phyloP scores from a whole-genome alignment of 1,140 invertebrate species.

The Idris sp. region DNA sequence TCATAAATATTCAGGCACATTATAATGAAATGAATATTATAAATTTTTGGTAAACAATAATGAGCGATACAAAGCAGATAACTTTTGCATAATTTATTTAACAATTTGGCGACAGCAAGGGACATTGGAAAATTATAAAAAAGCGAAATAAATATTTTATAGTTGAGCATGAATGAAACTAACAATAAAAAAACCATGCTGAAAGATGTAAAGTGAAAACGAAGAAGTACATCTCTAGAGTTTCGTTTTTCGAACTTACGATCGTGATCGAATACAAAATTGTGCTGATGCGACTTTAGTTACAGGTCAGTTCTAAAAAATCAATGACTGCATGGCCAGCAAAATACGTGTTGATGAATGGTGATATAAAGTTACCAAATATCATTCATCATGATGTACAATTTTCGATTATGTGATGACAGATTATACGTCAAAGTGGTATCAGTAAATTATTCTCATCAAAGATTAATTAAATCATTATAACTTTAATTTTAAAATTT shows the following conservation, averaged over 20 bases:
- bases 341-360: constrained; percentile 62
- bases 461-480: too few species aligned
- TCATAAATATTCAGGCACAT: too few species aligned
- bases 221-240: constrained; percentile 25
- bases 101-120: constrained; percentile 7
- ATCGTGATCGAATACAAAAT: constrained; percentile 42
- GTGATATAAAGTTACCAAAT: constrained; percentile 55
- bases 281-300: constrained; percentile 55
- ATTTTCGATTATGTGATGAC: constrained; percentile 58
- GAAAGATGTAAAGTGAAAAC: constrained; percentile 20
- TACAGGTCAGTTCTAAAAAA: constrained; percentile 35
- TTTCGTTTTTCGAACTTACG: constrained; percentile 28
- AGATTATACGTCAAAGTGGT: constrained; percentile 28
- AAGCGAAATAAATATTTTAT: constrained; percentile 50
- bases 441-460: too few species aligned
- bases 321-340: constrained; percentile 49
- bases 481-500: too few species aligned
- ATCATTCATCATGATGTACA: constrained; percentile 52
- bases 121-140: constrained; percentile 19
- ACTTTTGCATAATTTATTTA: constrained; percentile 25
- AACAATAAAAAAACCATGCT: constrained; percentile 28
- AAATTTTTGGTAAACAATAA: too few species aligned
- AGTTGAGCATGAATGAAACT: not conserved
- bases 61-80: too few species aligned
- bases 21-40: too few species aligned